phyloP scores from a whole-genome alignment of 2,797 vertebrate species.

The Anolis apletophallus region DNA sequence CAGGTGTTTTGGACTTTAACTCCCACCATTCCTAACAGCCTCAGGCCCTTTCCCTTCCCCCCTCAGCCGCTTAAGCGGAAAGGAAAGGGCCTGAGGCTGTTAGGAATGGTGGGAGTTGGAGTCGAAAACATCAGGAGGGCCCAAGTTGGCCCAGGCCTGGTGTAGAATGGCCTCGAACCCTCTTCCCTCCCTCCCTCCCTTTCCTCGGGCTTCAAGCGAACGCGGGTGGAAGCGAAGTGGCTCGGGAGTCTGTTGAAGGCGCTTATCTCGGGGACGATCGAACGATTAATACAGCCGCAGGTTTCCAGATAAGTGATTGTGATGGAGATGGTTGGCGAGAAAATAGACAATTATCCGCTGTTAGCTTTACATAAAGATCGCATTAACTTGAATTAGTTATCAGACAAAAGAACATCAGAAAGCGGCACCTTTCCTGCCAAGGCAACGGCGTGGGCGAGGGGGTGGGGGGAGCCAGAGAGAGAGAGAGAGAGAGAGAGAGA shows the following conservation, averaged over 20 bases:
- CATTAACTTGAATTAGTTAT: slow-evolving; percentile 89
- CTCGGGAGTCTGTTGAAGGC: slow-evolving; percentile 64
- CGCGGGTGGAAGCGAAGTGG: slow-evolving; percentile 48
- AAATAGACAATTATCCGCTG: slow-evolving; percentile 89
- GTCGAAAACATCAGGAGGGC: no score
- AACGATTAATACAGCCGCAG: slow-evolving; percentile 85
- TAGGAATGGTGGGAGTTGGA: no score
- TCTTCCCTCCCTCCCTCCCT: rapidly evolving
- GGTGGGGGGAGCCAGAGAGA: neutral
- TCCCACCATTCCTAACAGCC: no score
- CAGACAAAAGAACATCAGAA: slow-evolving; percentile 83
- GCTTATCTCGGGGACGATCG: slow-evolving; percentile 79
- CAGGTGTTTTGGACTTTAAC: no score
- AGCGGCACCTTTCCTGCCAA: slow-evolving; percentile 78
- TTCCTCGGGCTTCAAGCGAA: neutral
- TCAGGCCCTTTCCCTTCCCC: no score
- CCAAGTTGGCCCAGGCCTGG: no score
- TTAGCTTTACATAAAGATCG: slow-evolving; percentile 87
- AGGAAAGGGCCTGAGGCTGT: no score
- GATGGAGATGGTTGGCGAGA: slow-evolving; percentile 86
- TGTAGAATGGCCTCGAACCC: neutral
- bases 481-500: neutral
- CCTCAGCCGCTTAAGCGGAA: no score
- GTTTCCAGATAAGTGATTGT: slow-evolving; percentile 87
- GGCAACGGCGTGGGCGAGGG: slow-evolving; percentile 54